Conservation (phyloP, 2,797 vertebrate species). For the Malurus splendens region DNA sequence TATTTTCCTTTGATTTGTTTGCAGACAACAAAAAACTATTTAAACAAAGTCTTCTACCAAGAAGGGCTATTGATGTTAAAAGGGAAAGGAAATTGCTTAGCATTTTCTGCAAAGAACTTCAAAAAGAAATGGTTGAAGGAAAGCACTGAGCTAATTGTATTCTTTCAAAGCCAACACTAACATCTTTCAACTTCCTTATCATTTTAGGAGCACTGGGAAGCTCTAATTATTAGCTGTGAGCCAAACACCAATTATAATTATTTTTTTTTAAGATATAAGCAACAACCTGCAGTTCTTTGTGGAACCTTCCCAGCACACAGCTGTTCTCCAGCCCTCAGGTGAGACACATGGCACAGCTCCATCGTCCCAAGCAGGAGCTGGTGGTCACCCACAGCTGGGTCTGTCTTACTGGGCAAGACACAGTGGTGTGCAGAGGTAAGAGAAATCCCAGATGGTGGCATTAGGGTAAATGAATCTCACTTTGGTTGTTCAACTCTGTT, state of each 20-base stretch:
- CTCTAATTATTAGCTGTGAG: slow-evolving; percentile 5
- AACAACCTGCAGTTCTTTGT: neutral
- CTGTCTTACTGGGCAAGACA: neutral
- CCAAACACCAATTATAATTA: neutral
- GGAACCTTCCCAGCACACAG: neutral
- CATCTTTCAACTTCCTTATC: slow-evolving; percentile 22
- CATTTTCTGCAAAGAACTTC: slow-evolving; percentile 15
- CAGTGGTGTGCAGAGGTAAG: fast-evolving
- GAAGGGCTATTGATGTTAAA: slow-evolving; percentile 14
- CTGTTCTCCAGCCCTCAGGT: fast-evolving
- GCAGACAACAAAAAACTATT: slow-evolving; percentile 16
- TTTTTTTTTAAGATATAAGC: neutral
- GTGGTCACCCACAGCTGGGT: neutral
- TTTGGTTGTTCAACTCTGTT: neutral
- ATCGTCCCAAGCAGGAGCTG: neutral
- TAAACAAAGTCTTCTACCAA: neutral
- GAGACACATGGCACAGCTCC: fast-evolving
- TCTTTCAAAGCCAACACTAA: slow-evolving; percentile 9
- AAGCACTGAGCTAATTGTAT: slow-evolving; percentile 3
- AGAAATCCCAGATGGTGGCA: neutral
- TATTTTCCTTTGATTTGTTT: slow-evolving; percentile 41
- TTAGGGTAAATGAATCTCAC: neutral
- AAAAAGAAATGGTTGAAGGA: slow-evolving; percentile 8
- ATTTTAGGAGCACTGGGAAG: neutral
- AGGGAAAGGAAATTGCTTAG: slow-evolving; percentile 28